Evolutionary conservation across 2,888 invertebrate genomes (phyloP).

Genomic region (Apodemia hepburni): DNA sequence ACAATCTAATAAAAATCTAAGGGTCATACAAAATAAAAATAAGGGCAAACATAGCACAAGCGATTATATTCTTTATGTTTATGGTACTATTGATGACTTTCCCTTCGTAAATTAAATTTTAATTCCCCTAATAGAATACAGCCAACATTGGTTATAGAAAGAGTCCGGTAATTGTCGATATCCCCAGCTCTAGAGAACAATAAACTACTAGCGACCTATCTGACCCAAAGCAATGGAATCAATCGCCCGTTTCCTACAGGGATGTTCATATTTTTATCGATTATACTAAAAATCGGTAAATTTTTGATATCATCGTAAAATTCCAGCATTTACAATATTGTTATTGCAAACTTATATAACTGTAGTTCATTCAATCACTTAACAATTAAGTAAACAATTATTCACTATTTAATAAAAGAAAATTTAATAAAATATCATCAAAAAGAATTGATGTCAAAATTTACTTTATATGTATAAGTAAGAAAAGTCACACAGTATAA

Average conservation of each 20-base stretch:
- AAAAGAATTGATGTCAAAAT: no score
- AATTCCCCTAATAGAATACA: slow-evolving; percentile 8
- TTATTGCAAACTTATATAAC: no score
- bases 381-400: no score
- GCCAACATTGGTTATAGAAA: slow-evolving; percentile 7
- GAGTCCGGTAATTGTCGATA: slow-evolving; percentile 13
- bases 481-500: no score
- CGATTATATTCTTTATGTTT: background rate
- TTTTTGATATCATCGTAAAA: background rate
- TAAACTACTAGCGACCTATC: slow-evolving; percentile 34
- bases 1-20: slow-evolving; percentile 11
- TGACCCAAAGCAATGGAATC: slow-evolving; percentile 44
- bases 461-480: no score
- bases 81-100: background rate
- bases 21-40: slow-evolving; percentile 9
- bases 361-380: no score
- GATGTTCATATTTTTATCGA: slow-evolving; percentile 29
- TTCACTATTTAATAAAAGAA: no score
- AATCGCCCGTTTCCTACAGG: slow-evolving; percentile 54
- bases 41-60: background rate
- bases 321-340: no score
- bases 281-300: background rate
- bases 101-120: background rate
- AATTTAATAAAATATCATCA: no score
- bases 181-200: slow-evolving; percentile 19